Evolutionary conservation across 2,888 invertebrate genomes (phyloP).

Genomic region (Phyto melanocephala): DNA sequence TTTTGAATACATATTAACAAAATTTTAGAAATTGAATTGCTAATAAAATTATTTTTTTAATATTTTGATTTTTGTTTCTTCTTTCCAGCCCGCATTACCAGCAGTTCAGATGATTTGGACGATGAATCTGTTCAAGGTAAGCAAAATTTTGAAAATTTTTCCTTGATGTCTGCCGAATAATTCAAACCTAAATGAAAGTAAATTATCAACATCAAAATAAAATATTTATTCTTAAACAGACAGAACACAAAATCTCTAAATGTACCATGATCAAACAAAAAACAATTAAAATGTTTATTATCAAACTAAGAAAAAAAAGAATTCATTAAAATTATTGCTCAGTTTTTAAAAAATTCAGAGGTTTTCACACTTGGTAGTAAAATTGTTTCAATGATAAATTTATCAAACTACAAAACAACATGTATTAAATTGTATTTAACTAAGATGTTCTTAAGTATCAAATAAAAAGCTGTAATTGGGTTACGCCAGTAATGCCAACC

Average conservation of each 20-base stretch:
- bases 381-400: neutral
- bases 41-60: neutral
- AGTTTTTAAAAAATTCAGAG: neutral
- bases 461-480: too few relatives aligned
- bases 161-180: conserved; percentile 78
- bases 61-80: neutral
- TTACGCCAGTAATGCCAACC: too few relatives aligned
- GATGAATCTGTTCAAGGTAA: conserved; percentile 79
- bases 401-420: neutral
- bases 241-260: conserved; percentile 37
- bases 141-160: conserved; percentile 79
- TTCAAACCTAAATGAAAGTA: conserved; percentile 28
- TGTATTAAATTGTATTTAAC: too few relatives aligned
- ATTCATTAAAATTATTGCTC: neutral
- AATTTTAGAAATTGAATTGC: too few relatives aligned
- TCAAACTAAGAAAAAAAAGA: neutral
- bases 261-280: conserved; percentile 34
- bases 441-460: too few relatives aligned
- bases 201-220: neutral
- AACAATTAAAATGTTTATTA: conserved; percentile 34
- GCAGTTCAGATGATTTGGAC: conserved; percentile 91
- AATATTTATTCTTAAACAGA: conserved; percentile 9
- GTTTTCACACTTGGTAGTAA: too few relatives aligned
- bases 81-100: conserved; percentile 86
- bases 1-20: too few relatives aligned